Base-by-base conservation (phyloP, 2,113 vertebrate genomes). In the Hippoglossus stenolepis region DNA sequence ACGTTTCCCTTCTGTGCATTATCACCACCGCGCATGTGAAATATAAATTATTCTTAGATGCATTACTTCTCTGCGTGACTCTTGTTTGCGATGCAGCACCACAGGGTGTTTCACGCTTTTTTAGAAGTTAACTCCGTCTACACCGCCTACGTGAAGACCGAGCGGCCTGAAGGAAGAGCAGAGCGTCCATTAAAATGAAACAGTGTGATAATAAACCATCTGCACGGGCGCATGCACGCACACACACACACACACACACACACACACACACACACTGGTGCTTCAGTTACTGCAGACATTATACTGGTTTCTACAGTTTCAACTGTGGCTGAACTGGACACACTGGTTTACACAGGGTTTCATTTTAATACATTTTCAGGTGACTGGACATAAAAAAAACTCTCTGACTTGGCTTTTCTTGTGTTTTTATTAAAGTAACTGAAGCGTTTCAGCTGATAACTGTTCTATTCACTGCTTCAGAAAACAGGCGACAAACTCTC, bases 51-150 rank as follows among this genome's bases (percentile, higher is more conserved):
- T 49, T 77, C 66, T 61, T n/a, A 20, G 53, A 63, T 20, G 47
- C 18, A 12, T 43, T 68, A 9, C 54, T 57, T 80, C 61, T 63
- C 24, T 54, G 47, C 43, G 5, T 4, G 26, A 20, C 17, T 75
- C n/a, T 21, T 61, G 68, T 57, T 78, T 69, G 38, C 65, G 65
- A 57, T 60, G 85, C 58, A 63, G 54, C 47, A 28, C 73, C 45
- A 18, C 70, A 28, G 70, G 45, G 40, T 15, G 59, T 59, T 68
- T 74, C 5, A 1, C 26, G 20, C 26, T 49, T 61, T 31, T 73
- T 51, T 67, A 73, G 31, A 49, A 12, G 63, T 79, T 68, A 23
- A 64, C 70, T 69, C 40, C 79, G 69, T 80, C 75, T 57, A 53
- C 60, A 45, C 70, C 57, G 15, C 78, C 80, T 38, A 84, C 81